Evolutionary conservation across 1,140 invertebrate species (phyloP), one percentile per base, ranked within the genome.

Genomic region (Babylonia areolata): DNA sequence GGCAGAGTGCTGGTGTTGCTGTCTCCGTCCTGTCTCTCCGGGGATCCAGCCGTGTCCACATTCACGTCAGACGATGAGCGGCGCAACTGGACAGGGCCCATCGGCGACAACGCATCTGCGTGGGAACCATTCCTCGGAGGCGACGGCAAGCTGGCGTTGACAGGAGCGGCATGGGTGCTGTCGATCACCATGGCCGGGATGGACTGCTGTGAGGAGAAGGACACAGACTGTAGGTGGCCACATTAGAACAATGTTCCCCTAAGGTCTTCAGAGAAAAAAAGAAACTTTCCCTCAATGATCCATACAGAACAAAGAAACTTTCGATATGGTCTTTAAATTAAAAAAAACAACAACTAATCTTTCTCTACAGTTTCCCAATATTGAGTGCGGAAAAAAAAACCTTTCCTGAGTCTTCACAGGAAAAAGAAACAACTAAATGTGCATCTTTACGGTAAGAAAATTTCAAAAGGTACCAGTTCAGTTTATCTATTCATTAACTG

Each of bases 161-260:
- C 28, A 11, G 77, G 42, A 42, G 42, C 28, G 31, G 40, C 39
- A 3, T 54, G 31, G 42, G 31, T 17, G 46, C 78, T 54, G 78
- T 80, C 42, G 46, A 80, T 28, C 3, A 80, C 46, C 42, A 80
- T 11, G 28, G 78, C 46, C 11, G 78, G 78, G 78, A 80, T 35
- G n/a, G 78, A 80, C 40, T 20, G 3, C 78, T 80, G 46, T 80
- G 78, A 80, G 46, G n/a, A 80, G 33, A 80, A 80, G 3, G 33
- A 80, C 5, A 80, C 78, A 80, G 71, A 73, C 35, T 35, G 71
- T 20, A 73, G 71, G 71, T 9, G 9, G 9, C 17, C 58, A 5
- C 5, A 23, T 64, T 23, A 64, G 58, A 28, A 64, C 28, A 20
- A 64, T 3, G 58, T 20, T 64, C 23, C 23, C 58, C 28, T 64